A percentile compares a stretch with the other conserved stretches of the same genome.
phyloP scores from a whole-genome alignment of 2,113 vertebrate genomes.

The Dendropsophus ebraccatus region DNA sequence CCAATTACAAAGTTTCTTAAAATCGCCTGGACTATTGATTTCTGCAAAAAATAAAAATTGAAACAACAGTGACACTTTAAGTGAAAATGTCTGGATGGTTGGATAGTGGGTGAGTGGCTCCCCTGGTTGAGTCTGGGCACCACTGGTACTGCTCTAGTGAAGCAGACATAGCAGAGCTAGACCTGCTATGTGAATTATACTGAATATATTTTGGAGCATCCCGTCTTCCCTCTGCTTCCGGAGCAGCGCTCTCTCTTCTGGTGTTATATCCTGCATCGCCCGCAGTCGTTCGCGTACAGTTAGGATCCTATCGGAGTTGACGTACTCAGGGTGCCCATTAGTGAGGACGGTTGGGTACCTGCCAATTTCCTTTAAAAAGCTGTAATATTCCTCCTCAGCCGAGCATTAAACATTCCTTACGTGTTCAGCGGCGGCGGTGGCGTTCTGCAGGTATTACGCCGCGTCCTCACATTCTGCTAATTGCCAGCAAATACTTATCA shows the following conservation, averaged over 20 bases:
- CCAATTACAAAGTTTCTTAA: too few species aligned
- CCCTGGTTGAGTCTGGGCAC: too few species aligned
- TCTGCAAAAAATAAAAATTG: too few species aligned
- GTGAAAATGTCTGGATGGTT: too few species aligned
- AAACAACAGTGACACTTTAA: too few species aligned
- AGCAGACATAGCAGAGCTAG: too few species aligned
- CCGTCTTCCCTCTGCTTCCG: neutral
- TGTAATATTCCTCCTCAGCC: neutral
- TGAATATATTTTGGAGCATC: neutral
- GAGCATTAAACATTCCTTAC: neutral
- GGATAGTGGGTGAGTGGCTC: too few species aligned
- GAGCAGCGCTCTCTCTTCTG: neutral
- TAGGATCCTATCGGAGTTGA: neutral
- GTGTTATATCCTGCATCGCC: neutral
- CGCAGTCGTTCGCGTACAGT: neutral
- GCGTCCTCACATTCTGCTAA: neutral
- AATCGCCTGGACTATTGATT: too few species aligned
- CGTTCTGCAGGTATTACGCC: neutral
- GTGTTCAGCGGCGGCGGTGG: neutral
- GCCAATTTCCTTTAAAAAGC: neutral
- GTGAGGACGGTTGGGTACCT: neutral
- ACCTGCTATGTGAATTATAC: too few species aligned
- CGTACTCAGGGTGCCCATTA: slow-evolving; percentile 31
- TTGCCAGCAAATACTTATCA: slow-evolving; percentile 24
- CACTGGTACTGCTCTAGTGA: too few species aligned